phyloP scores from a whole-genome alignment of 2,888 invertebrate genomes.

The Venusia cambrica region DNA sequence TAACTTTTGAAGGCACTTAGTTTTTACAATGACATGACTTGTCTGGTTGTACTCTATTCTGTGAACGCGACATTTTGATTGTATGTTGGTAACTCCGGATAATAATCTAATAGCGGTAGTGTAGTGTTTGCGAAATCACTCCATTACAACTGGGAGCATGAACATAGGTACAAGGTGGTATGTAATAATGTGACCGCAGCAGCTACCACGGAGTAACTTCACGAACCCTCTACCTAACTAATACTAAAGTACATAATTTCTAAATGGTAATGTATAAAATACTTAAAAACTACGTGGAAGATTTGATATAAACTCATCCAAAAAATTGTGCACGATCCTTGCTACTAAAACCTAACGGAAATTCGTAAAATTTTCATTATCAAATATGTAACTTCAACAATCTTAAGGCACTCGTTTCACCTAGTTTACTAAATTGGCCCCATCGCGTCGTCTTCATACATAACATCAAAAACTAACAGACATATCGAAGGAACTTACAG shows the following conservation, averaged over 20 bases:
- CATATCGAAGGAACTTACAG: constrained; percentile 62
- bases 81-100: constrained; percentile 78
- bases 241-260: constrained; percentile 54
- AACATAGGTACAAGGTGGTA: constrained; percentile 1
- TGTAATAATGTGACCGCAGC: constrained; percentile 4
- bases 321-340: constrained; percentile 30
- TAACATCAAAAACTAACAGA: constrained; percentile 48
- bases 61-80: constrained; percentile 74
- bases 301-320: constrained; percentile 56
- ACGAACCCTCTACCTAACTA: constrained; percentile 50
- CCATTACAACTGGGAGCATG: constrained; percentile 34
- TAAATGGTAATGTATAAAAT: constrained; percentile 78
- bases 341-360: constrained; percentile 26
- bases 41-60: constrained; percentile 65
- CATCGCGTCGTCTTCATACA: too few species aligned
- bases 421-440: constrained; percentile 56
- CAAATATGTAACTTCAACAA: constrained; percentile 40
- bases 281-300: constrained; percentile 71
- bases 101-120: constrained; percentile 54
- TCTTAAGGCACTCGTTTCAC: constrained; percentile 66
- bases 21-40: constrained; percentile 74
- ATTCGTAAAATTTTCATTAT: constrained; percentile 32
- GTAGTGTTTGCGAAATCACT: constrained; percentile 52
- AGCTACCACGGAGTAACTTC: constrained; percentile 38
- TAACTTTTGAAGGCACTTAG: constrained; percentile 78